Base-by-base conservation (phyloP, 37 sponge, comb jelly and placozoan species). In the Spongia lamella region DNA sequence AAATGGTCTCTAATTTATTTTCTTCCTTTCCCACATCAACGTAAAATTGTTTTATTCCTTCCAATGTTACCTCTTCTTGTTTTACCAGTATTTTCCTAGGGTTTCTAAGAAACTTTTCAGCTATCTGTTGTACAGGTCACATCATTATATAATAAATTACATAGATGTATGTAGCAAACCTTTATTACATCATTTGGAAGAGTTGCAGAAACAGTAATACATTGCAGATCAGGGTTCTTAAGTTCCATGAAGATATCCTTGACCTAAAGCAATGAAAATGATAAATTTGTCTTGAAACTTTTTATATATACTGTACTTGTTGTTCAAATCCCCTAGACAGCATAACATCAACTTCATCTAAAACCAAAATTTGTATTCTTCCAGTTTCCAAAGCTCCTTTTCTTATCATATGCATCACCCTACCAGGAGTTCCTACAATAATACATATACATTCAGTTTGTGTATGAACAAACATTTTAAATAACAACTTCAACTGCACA, bases 301-400 rank as follows among this genome's bases (percentile, higher is more conserved):
- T 13, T 7, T 43, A 43, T 9, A 43, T 9, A 43, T 43, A 34
- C 7, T 9, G 6, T 64, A 64, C 73, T 57, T 72, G 73, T 47
- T 72, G 56, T 53, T 72, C 73, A 72, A 72, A 72, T 15, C 73
- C 73, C 52, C 73, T 72, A 4, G 73, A 72, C 14, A 72, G 34
- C 73, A 72, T 72, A 2, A 54, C 35, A n/a, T 72, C 73, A 4
- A 72, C 73, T 72, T 72, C 73, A 53, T 72, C 73, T 5, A 72
- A 31, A 1, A 72, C 73, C 31, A 72, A 52, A 13, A 72, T 72
- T n/a, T 72, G 52, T 15, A 72, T 53, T 35, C 31, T 25, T 2
- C 31, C 26, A 32, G 73, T 53, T 19, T 72, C 73, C 30, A 72
- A 33, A 27, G 73, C 73, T 6, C 58, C 35, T 24, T 21, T 32